phyloP scores from a whole-genome alignment of 1,140 invertebrate species.

The Camponotus floridanus region DNA sequence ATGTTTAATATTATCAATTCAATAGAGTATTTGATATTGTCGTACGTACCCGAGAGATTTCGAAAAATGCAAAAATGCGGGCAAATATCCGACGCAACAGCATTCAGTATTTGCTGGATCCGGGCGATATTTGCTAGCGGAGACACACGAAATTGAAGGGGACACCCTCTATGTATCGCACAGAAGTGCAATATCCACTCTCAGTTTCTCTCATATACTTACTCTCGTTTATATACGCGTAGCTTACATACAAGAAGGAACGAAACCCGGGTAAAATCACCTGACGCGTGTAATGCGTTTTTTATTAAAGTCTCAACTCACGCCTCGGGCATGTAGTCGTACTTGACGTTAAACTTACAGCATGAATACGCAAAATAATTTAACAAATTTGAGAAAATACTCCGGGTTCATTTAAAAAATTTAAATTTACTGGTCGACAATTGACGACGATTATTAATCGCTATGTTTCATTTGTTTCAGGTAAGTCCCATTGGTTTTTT shows the following conservation, averaged over 20 bases:
- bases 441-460: constrained; percentile 13
- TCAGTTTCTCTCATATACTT: constrained; percentile 54
- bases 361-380: constrained; percentile 2
- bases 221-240: constrained; percentile 68
- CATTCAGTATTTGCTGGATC: constrained; percentile 69
- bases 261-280: constrained; percentile 80
- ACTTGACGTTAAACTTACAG: constrained; percentile 18
- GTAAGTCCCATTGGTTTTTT: constrained; percentile 30
- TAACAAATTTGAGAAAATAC: constrained; percentile 13
- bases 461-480: constrained; percentile 40
- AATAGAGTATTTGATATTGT: neutral
- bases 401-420: neutral
- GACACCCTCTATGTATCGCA: constrained; percentile 69
- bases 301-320: constrained; percentile 79
- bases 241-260: constrained; percentile 76
- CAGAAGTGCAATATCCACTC: constrained; percentile 70
- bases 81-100: constrained; percentile 66
- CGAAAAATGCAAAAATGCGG: constrained; percentile 42
- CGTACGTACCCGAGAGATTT: constrained; percentile 10
- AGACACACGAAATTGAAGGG: constrained; percentile 74
- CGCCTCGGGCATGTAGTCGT: constrained; percentile 27
- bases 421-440: neutral
- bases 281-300: constrained; percentile 83
- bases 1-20: constrained; percentile 2
- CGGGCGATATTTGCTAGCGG: constrained; percentile 69